Percentiles rank a stretch among this genome's conserved stretches.
These are phyloP conservation scores for Monochamus alternatus DNA, from an alignment of 2,888 invertebrate species.

Conservation along the genomic window DNA sequence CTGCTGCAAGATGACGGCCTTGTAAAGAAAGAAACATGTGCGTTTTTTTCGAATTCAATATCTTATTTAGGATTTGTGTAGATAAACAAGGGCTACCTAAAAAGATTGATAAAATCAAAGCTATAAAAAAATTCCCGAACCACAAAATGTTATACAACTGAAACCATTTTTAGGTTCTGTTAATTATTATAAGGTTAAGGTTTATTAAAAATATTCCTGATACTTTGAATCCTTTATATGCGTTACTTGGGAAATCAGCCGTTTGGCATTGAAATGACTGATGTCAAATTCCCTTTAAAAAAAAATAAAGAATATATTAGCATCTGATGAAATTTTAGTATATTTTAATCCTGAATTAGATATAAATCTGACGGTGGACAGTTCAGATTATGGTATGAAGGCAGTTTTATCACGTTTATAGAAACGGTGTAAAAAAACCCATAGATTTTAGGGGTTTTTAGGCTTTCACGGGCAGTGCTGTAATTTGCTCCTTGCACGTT, in stretches of 20 bases:
- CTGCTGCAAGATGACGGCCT: background rate
- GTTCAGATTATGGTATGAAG: background rate
- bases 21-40: background rate
- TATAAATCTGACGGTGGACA: background rate
- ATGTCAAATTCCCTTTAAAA: background rate
- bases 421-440: background rate
- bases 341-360: slow-evolving; percentile 4
- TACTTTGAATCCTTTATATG: slow-evolving; percentile 22
- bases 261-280: background rate
- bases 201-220: slow-evolving; percentile 13
- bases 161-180: slow-evolving; percentile 22
- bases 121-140: slow-evolving; percentile 21
- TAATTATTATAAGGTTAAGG: background rate
- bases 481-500: background rate
- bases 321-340: background rate
- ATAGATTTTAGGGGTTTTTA: no score
- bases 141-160: slow-evolving; percentile 21
- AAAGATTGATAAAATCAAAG: background rate
- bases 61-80: slow-evolving; percentile 4
- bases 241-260: slow-evolving; percentile 14
- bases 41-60: slow-evolving; percentile 7
- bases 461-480: no score
- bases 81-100: background rate
- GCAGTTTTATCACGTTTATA: background rate
- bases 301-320: background rate